Conservation (phyloP, 2,113 vertebrate species). For the Python bivittatus region DNA sequence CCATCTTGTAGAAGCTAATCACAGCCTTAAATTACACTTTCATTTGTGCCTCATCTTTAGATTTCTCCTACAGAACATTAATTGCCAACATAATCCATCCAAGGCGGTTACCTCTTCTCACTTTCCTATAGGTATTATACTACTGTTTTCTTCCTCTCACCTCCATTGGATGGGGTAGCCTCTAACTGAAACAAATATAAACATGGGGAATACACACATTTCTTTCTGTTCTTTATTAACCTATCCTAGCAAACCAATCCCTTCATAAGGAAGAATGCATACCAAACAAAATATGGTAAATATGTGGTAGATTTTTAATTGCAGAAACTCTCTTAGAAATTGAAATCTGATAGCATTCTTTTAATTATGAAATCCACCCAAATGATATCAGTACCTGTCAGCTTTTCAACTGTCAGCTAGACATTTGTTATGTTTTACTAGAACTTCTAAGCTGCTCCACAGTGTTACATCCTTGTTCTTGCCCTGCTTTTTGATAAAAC, state of each 20-base stretch:
- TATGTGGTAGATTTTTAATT: background rate
- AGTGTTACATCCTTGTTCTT: background rate
- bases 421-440: background rate
- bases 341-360: background rate
- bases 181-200: background rate
- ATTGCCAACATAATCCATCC: background rate
- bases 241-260: background rate
- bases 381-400: background rate
- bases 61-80: background rate
- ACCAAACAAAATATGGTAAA: background rate
- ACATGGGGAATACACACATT: background rate
- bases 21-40: background rate
- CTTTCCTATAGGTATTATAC: background rate
- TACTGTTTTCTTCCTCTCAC: background rate
- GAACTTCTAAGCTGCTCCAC: background rate
- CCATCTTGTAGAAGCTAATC: background rate
- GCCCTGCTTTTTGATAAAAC: background rate
- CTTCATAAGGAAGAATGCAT: background rate
- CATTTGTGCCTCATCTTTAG: background rate
- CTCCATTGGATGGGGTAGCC: background rate
- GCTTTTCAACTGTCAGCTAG: background rate
- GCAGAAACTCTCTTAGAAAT: background rate
- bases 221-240: background rate
- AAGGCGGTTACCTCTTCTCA: background rate
- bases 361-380: background rate